phyloP scores from a whole-genome alignment of 2,113 vertebrate species.

The Cheilinus undulatus region DNA sequence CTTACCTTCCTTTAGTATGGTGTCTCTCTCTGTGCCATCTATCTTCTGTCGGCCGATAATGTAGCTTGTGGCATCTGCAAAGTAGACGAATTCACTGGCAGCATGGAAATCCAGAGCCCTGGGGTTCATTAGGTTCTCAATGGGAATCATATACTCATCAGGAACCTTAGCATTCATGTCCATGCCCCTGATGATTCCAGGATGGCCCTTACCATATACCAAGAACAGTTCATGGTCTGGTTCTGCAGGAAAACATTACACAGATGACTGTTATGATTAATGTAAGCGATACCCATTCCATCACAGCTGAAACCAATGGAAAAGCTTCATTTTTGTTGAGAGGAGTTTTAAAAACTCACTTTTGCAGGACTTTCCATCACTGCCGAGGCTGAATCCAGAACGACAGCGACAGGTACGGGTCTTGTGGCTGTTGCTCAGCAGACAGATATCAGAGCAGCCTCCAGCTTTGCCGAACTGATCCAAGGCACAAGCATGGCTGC shows the following conservation, averaged over 20 bases:
- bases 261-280: too few relatives aligned
- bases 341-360: constrained; percentile 81
- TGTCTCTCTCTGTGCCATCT: constrained; percentile 92
- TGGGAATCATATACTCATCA: constrained; percentile 98
- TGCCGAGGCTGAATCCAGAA: constrained; percentile 95
- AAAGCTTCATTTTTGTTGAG: neutral
- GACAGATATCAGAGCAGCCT: constrained; percentile 96
- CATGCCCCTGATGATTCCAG: constrained; percentile 96
- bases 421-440: constrained; percentile 97
- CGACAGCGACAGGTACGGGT: constrained; percentile 94
- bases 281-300: neutral
- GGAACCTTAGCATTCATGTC: constrained; percentile 95
- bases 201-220: constrained; percentile 95
- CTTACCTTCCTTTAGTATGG: constrained; percentile 94
- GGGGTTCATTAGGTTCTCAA: constrained; percentile 98
- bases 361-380: constrained; percentile 96
- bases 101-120: constrained; percentile 95
- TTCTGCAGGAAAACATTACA: constrained; percentile 78
- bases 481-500: constrained; percentile 93
- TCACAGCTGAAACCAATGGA: neutral
- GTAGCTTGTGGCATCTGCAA: constrained; percentile 95
- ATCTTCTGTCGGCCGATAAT: constrained; percentile 97
- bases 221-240: constrained; percentile 96
- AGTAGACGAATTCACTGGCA: constrained; percentile 95
- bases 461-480: constrained; percentile 94